Evolutionary conservation across 2,797 vertebrate species (phyloP).

Genomic region (Darevskia nairensis): DNA sequence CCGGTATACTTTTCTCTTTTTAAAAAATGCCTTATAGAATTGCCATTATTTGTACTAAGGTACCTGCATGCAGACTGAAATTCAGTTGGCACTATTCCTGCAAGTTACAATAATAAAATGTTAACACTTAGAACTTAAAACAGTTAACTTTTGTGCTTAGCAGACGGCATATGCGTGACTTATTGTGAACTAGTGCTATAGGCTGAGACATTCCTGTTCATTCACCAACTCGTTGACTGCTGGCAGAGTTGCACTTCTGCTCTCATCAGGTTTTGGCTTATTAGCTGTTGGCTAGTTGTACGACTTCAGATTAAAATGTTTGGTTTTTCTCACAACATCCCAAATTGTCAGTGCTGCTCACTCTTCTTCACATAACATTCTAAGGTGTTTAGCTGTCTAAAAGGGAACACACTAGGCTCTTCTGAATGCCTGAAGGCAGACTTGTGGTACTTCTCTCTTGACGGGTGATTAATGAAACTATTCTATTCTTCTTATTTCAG

Average conservation of each 20-base stretch:
- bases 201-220: background rate
- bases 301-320: background rate
- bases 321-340: background rate
- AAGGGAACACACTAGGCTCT: background rate
- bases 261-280: background rate
- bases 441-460: background rate
- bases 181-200: background rate
- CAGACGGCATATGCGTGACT: background rate
- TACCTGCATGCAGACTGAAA: background rate
- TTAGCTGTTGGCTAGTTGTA: background rate
- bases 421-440: background rate
- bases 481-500: constrained; percentile 73
- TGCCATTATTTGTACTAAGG: no score
- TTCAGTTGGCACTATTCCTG: background rate
- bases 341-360: background rate
- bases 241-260: background rate
- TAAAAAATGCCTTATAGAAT: background rate
- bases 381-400: background rate
- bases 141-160: no score
- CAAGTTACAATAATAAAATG: background rate
- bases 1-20: no score
- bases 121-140: background rate
- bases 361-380: background rate
- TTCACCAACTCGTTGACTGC: background rate
- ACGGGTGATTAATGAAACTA: background rate